A percentile compares a stretch with the other conserved stretches of the same genome.
Conservation (phyloP, 2,888 invertebrate species). For the Amorpha juglandis region DNA sequence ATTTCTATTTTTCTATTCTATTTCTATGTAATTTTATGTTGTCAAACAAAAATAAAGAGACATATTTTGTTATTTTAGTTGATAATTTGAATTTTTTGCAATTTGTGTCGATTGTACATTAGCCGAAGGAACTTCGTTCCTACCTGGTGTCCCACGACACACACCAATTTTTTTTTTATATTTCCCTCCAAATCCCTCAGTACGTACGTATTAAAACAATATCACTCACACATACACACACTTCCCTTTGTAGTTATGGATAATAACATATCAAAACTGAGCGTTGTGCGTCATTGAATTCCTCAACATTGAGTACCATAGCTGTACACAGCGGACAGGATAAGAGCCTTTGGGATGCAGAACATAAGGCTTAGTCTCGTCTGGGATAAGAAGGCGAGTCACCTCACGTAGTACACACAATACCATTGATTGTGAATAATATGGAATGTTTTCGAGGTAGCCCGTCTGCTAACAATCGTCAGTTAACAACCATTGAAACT, state of each 20-base stretch:
- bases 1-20: no score
- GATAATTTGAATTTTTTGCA: no score
- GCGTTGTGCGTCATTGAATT: constrained; percentile 22
- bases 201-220: not conserved
- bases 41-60: no score
- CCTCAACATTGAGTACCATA: constrained; percentile 19
- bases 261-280: constrained; percentile 24
- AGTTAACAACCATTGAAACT: constrained; percentile 15
- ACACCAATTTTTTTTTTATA: no score
- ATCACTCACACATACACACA: constrained; percentile 14
- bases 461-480: constrained; percentile 21
- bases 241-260: constrained; percentile 24
- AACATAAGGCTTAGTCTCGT: not conserved
- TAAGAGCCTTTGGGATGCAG: not conserved
- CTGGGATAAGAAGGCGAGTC: not conserved
- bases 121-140: no score
- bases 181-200: not conserved
- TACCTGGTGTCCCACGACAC: no score
- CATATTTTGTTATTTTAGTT: no score
- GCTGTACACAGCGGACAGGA: not conserved
- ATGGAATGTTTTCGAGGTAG: constrained; percentile 31
- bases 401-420: constrained; percentile 32
- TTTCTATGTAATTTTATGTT: no score
- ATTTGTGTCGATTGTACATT: no score
- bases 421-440: constrained; percentile 31